Base-by-base conservation (phyloP, 1,140 invertebrate genomes). In the Atta colombica region DNA sequence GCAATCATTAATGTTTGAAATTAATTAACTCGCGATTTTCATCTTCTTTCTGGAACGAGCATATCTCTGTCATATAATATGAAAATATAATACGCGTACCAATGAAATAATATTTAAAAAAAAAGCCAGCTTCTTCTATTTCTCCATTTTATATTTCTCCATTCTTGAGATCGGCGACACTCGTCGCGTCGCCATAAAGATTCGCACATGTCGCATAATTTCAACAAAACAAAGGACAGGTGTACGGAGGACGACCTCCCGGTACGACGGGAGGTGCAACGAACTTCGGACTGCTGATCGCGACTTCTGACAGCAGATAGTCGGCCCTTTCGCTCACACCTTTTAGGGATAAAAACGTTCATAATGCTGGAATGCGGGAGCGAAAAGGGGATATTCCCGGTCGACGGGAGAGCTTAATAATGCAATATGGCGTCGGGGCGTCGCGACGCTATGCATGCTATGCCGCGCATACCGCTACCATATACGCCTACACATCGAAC, bases 321-420 rank as follows among this genome's bases (percentile, higher is more conserved):
- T 80, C 39, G 31, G 60, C 8, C 21, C 31, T 58, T 81, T 28
- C 16, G 28, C 49, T 87, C 87, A 80, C 89, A 87, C 89, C 90
- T 91, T 93, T 94, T 93, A 91, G 91, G 91, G 90, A 93, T 93
- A 94, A 95, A 95, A 95, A 94, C 93, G 86, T 93, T 95, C 94
- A 95, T 95, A 95, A 95, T 94, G 87, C 88, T 91, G 94, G 94
- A 95, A 95, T 95, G 94, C 91, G 78, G 87, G 94, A 91, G 86
- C 81, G 85, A 86, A 89, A 85, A 80, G 31, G 28, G 49, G 28
- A 31, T 55, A 68, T 6, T n/a, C 25, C 77, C 28, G 77, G 87
- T 77, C 66, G 85, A 87, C 66, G 72, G 88, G 91, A 92, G 87
- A 92, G 93, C 93, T 95, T 95, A 95, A 95, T 95, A 95, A 94